A percentile compares a stretch with the other conserved stretches of the same genome.
Evolutionary conservation across 2,797 vertebrate species (phyloP).

Genomic region (Eutrigla gurnardus): DNA sequence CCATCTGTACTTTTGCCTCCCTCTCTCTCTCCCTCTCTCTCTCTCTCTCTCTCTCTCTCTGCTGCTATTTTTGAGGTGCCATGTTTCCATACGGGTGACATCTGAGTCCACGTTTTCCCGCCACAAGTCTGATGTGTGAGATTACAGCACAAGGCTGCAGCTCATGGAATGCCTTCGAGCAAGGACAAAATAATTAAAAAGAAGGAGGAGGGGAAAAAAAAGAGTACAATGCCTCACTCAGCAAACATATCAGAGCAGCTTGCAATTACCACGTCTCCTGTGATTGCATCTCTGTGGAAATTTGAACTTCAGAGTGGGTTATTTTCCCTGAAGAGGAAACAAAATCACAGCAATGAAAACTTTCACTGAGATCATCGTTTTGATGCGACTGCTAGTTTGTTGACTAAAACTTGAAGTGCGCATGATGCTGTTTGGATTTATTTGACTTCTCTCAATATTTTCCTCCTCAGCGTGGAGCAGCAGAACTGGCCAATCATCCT

Average conservation of each 20-base stretch:
- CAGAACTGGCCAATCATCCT: constrained; percentile 47
- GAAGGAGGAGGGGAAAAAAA: not conserved
- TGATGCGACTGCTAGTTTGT: constrained; percentile 24
- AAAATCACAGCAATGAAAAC: constrained; percentile 38
- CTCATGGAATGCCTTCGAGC: constrained; percentile 73
- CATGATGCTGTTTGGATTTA: not conserved
- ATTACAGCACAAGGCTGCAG: constrained; percentile 53
- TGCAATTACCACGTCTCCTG: constrained; percentile 67
- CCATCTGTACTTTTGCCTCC: constrained; percentile 75
- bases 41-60: constrained; percentile 6
- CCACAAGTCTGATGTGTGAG: constrained; percentile 65
- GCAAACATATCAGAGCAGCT: constrained; percentile 59
- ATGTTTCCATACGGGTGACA: constrained; percentile 62
- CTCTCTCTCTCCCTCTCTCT: constrained; percentile 15
- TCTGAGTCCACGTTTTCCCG: constrained; percentile 57
- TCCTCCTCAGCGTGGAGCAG: constrained; percentile 22
- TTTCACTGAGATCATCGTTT: constrained; percentile 23
- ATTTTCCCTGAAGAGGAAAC: constrained; percentile 36
- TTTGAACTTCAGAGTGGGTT: constrained; percentile 42
- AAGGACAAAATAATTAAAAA: constrained; percentile 71
- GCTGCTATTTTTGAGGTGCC: constrained; percentile 62
- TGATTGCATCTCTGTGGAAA: constrained; percentile 70
- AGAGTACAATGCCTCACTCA: constrained; percentile 60
- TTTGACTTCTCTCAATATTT: constrained; percentile 28
- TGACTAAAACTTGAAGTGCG: constrained; percentile 13